A percentile compares a stretch with the other conserved stretches of the same genome.
phyloP scores from a whole-genome alignment of 1,140 invertebrate genomes.

The Drosophila kurseongensis region DNA sequence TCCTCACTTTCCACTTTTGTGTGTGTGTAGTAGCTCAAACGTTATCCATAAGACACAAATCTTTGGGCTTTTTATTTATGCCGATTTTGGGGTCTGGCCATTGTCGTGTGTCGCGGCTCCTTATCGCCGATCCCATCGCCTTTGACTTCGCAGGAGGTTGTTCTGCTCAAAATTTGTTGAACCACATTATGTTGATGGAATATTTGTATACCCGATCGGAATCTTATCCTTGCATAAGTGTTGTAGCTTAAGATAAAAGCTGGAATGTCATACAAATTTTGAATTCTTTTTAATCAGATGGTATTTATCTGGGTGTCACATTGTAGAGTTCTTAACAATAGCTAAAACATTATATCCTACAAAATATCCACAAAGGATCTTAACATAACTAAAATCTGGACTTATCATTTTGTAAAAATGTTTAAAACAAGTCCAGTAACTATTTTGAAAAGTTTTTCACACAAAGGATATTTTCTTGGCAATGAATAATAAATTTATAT shows the following conservation, averaged over 20 bases:
- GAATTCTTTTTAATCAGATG: conserved; percentile 7
- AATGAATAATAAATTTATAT: background rate
- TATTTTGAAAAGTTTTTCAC: background rate
- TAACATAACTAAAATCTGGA: no score
- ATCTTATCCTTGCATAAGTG: conserved; percentile 29
- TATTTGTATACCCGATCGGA: conserved; percentile 30
- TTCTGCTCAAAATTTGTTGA: conserved; percentile 27
- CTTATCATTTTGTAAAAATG: background rate
- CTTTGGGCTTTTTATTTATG: conserved; percentile 44
- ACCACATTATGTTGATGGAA: conserved; percentile 39
- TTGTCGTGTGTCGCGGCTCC: conserved; percentile 32
- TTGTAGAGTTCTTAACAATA: background rate
- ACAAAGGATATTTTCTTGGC: background rate
- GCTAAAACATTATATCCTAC: background rate
- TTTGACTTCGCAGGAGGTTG: conserved; percentile 36
- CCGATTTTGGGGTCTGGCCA: conserved; percentile 38
- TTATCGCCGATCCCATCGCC: conserved; percentile 52
- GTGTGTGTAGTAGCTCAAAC: conserved; percentile 42
- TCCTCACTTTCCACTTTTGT: conserved; percentile 32
- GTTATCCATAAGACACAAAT: conserved; percentile 41
- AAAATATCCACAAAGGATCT: background rate
- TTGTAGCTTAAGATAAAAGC: conserved; percentile 1
- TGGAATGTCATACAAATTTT: conserved; percentile 21
- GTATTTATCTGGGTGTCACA: background rate
- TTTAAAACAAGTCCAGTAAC: background rate